A percentile compares a stretch with the other conserved stretches of the same genome.
Conservation (phyloP, 2,113 vertebrate species). For the Grallaria varia region DNA sequence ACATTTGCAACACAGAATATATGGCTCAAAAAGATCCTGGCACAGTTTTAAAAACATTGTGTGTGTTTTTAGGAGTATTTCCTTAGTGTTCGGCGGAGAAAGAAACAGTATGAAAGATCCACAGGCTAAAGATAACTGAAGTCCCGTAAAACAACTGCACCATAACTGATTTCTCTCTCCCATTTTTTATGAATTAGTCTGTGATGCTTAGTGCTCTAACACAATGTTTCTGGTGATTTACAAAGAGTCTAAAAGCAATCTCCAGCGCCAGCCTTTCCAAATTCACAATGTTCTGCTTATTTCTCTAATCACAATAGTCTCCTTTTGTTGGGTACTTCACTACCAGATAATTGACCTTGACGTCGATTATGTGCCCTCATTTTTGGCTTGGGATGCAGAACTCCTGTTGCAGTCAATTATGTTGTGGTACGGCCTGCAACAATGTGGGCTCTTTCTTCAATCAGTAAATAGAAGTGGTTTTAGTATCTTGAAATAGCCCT, state of each 20-base stretch:
- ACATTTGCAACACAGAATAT: background rate
- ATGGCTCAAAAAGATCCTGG: background rate
- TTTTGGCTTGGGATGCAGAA: constrained; percentile 75
- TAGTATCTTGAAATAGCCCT: constrained; percentile 74
- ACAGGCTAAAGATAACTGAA: background rate
- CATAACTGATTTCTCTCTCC: constrained; percentile 13
- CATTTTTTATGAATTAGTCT: constrained; percentile 5
- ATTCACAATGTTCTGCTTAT: constrained; percentile 76
- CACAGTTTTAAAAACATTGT: background rate
- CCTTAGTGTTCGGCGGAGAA: background rate
- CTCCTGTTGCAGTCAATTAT: constrained; percentile 82
- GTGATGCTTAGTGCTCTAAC: constrained; percentile 54
- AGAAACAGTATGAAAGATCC: background rate
- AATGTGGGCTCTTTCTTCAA: constrained; percentile 73
- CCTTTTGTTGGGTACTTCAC: constrained; percentile 76
- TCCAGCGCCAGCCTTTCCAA: constrained; percentile 65
- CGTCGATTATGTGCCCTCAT: constrained; percentile 74
- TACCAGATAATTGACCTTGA: constrained; percentile 81
- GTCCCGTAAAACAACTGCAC: constrained; percentile 1
- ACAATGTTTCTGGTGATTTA: constrained; percentile 68
- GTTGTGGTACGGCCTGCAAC: constrained; percentile 72
- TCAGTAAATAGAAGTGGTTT: constrained; percentile 71
- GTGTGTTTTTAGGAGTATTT: background rate
- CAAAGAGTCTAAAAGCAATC: constrained; percentile 55
- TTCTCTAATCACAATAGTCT: constrained; percentile 77